Evolutionary conservation across 2,797 vertebrate genomes (phyloP).

Genomic region (Ctenosaura bakeri): DNA sequence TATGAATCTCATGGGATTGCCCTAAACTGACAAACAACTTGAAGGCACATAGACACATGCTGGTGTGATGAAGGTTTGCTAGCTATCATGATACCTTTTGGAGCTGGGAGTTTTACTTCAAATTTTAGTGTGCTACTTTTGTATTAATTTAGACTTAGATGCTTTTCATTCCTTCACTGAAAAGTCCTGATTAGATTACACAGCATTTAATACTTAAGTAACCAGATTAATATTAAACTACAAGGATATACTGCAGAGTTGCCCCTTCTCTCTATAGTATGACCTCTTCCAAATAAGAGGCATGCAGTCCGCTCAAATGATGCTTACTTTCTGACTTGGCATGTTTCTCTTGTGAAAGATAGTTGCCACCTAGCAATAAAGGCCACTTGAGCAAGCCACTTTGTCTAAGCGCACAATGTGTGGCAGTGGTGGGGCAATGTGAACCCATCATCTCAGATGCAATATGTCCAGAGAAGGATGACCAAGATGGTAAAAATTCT

Average conservation of each 20-base stretch:
- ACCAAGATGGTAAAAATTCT: too few species aligned
- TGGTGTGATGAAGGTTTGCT: too few species aligned
- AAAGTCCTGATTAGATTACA: neutral
- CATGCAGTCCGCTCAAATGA: neutral
- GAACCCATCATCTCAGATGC: too few species aligned
- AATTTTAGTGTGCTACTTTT: neutral
- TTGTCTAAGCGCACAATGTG: neutral
- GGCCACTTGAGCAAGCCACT: neutral
- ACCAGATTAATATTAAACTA: too few species aligned
- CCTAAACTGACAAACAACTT: too few species aligned
- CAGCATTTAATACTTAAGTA: neutral
- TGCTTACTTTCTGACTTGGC: neutral
- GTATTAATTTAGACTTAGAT: neutral
- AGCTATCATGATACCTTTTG: neutral
- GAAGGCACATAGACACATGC: too few species aligned
- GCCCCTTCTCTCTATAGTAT: neutral
- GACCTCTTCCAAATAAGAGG: neutral
- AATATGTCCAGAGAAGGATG: too few species aligned
- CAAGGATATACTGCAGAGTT: too few species aligned
- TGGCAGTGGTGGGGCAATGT: neutral
- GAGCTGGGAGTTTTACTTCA: neutral
- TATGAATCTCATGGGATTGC: too few species aligned
- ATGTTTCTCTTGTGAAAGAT: neutral
- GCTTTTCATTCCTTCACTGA: neutral
- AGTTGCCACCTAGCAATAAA: neutral